phyloP scores from a whole-genome alignment of 2,888 invertebrate genomes.

The Hedychridium roseum region DNA sequence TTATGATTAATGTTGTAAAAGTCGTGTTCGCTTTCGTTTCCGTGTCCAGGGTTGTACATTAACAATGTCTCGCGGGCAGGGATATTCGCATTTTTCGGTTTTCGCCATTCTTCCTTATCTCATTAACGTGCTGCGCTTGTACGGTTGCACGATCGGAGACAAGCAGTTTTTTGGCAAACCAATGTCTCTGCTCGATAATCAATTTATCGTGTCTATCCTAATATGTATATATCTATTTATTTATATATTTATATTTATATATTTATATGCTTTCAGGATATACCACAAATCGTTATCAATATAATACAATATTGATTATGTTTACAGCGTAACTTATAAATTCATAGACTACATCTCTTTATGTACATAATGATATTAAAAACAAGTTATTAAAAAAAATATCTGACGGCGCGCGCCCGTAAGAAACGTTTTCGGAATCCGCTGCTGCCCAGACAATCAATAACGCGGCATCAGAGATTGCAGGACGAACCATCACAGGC shows the following conservation, averaged over 20 bases:
- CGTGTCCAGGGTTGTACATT: slow-evolving; percentile 36
- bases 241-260: slow-evolving; percentile 16
- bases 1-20: slow-evolving; percentile 51
- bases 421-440: slow-evolving; percentile 34
- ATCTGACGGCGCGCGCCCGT: slow-evolving; percentile 36
- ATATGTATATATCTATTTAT: slow-evolving; percentile 15
- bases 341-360: slow-evolving; percentile 56
- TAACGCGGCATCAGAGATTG: no score
- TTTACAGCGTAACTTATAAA: slow-evolving; percentile 56
- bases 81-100: slow-evolving; percentile 21
- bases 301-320: slow-evolving; percentile 62
- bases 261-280: slow-evolving; percentile 45
- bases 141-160: no score
- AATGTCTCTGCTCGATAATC: slow-evolving; percentile 30
- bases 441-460: slow-evolving; percentile 20
- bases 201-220: slow-evolving; percentile 27
- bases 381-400: slow-evolving; percentile 37
- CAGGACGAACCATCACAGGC: no score
- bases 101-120: slow-evolving; percentile 20
- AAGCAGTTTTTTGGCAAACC: slow-evolving; percentile 33
- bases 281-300: slow-evolving; percentile 59
- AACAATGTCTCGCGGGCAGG: slow-evolving; percentile 36
- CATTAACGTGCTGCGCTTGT: slow-evolving; percentile 34
- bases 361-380: slow-evolving; percentile 57
- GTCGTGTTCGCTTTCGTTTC: slow-evolving; percentile 26